A percentile compares a stretch with the other conserved stretches of the same genome.
Evolutionary conservation across 2,888 invertebrate species (phyloP).

Genomic region (Synanthedon vespiformis): DNA sequence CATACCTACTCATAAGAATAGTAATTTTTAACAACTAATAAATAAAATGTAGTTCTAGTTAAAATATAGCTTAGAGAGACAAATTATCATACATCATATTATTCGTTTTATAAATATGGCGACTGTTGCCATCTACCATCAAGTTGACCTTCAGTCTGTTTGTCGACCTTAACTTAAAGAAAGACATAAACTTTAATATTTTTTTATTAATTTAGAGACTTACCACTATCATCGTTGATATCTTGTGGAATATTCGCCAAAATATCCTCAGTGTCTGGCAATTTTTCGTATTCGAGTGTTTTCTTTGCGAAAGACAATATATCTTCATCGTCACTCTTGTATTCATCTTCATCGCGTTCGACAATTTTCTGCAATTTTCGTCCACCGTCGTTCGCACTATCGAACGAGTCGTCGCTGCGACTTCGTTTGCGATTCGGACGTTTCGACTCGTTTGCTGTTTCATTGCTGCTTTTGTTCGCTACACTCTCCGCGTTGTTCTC

Average conservation of each 20-base stretch:
- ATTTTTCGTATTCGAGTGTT: slow-evolving; percentile 42
- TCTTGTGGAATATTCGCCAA: slow-evolving; percentile 29
- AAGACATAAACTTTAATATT: too few relatives aligned
- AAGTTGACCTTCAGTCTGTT: too few relatives aligned
- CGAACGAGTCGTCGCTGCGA: slow-evolving; percentile 40
- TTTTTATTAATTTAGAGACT: slow-evolving; percentile 11
- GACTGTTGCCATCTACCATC: too few relatives aligned
- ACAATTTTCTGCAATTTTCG: slow-evolving; percentile 50
- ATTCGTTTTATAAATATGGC: too few relatives aligned
- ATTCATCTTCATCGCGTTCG: slow-evolving; percentile 21
- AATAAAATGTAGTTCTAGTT: too few relatives aligned
- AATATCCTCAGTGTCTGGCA: slow-evolving; percentile 55
- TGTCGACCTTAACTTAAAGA: too few relatives aligned
- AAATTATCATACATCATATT: too few relatives aligned
- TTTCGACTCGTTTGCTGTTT: slow-evolving; percentile 5
- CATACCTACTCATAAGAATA: too few relatives aligned
- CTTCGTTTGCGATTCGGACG: slow-evolving; percentile 34
- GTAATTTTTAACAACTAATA: too few relatives aligned
- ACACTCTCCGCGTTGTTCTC: slow-evolving; percentile 19
- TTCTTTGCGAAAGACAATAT: slow-evolving; percentile 57
- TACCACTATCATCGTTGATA: slow-evolving; percentile 35
- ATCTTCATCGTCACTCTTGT: slow-evolving; percentile 36
- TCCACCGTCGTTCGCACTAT: slow-evolving; percentile 18
- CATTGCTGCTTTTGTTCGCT: slow-evolving; percentile 2
- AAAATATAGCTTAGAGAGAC: too few relatives aligned